Evolutionary conservation across 2,888 invertebrate genomes (phyloP), one percentile per base, ranked within the genome.

Genomic region (Drosophila paramelanica): DNA sequence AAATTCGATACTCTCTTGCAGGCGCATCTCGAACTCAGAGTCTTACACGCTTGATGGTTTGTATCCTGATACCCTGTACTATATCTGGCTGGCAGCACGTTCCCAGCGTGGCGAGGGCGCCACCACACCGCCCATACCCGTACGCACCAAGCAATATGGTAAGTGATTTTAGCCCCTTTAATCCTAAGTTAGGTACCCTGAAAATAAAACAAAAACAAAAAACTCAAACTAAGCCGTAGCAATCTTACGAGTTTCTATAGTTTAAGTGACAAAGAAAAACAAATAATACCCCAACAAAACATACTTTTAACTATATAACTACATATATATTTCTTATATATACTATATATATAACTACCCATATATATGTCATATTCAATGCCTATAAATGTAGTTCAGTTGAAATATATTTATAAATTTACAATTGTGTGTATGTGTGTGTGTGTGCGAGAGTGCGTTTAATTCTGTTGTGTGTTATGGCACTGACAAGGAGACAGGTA

Each of bases 81-180:
- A 97, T 93, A 97, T 99, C 89, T 98, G 98, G 97, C 93, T 99
- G 85, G 98, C 98, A 13, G 99, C 99, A 65, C 94, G 97, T 79
- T 98, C 98, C 14, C 96, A 97, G 89, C 94, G 96, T 76, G 99
- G 99, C 11, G 98, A 98, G 93, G 99, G 99, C 14, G 98, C 98
- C 36, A 97, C 98, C 59, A 98, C 98, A 14, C 97, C 98, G 41
- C 97, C 98, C 13, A 96, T 98, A 80, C 97, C 97, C 79, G 97
- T 98, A 86, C 95, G 97, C 93, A 99, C 99, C 56, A 98, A 98
- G 93, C 98, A 98, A 95, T 98, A 98, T 94, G 98, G 99, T 99
- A 97, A 96, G 98, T 94, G 42, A 45, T 45, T 49, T 13, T 41
- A 49, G 25, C 23, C n/a, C 10, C 13, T 46, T 27, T 25, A 61